Conservation (phyloP, 2,888 invertebrate genomes). For the Leuctra nigra region DNA sequence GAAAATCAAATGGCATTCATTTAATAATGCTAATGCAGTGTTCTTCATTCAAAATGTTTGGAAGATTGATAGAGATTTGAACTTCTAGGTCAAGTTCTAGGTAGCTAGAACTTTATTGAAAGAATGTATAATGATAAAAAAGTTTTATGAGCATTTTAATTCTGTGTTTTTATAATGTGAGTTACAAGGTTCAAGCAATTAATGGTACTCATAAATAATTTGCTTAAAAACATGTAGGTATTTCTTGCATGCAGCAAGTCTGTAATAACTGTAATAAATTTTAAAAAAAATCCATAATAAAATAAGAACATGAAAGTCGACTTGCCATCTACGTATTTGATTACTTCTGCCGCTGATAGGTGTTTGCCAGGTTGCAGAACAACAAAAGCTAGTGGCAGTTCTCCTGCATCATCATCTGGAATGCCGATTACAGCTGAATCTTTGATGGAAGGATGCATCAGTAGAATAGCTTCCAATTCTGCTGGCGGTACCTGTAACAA, state of each 20-base stretch:
- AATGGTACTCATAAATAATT: no score
- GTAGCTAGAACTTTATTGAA: no score
- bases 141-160: no score
- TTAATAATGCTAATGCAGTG: no score
- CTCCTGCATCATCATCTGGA: conserved; percentile 65
- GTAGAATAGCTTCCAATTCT: conserved; percentile 73
- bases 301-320: not conserved
- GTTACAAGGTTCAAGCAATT: no score
- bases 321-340: conserved; percentile 41
- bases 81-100: no score
- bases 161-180: no score
- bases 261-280: not conserved
- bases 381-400: conserved; percentile 69
- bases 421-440: conserved; percentile 78
- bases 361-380: conserved; percentile 51
- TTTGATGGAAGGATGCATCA: conserved; percentile 60
- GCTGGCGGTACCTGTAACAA: conserved; percentile 80
- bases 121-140: no score
- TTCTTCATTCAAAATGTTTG: not conserved
- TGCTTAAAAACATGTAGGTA: no score
- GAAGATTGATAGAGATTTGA: no score
- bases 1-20: conserved; percentile 32
- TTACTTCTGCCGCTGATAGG: conserved; percentile 50
- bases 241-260: no score
- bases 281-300: not conserved